Evolutionary conservation across 2,797 vertebrate species (phyloP), one percentile per base, ranked within the genome.

Genomic region (Anabacerthia variegaticeps): DNA sequence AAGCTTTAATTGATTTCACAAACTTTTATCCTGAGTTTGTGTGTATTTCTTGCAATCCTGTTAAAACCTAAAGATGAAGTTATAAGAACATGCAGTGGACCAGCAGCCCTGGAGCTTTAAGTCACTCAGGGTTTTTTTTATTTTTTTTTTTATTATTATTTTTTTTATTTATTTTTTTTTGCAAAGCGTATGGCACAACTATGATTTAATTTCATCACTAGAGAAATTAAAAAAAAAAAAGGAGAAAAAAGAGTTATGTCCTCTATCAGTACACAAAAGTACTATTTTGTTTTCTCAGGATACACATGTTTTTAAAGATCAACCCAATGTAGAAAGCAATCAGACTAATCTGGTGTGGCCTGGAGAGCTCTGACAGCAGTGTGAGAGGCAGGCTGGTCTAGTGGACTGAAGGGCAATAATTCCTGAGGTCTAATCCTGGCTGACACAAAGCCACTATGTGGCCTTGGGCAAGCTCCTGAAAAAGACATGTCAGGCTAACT

Each of bases 401-500:
- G 36, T 66, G 83, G 89, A 76, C 89, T 91, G 96, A 97, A 96
- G 93, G 74, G 63, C 71, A 93, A 23, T 66, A 68, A 3, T 88
- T 96, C 89, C 76, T 80, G 65, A 89, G 94, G 88, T 94, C 84
- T 97, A 92, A 97, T 97, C 54, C 88, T 88, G 89, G 68, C n/a
- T 96, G 94, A 95, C 96, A 92, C 30, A 61, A 80, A 96, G 68
- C 58, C 65, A 66, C 48, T 92, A 24, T 3, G 14, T 81, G 68
- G 95, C 96, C 91, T 81, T 90, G 92, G 91, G 92, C 85, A 93
- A 92, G 77, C 24, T 95, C 86, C 79, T 89, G 93, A 95, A 95
- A 97, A 97, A 97, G 95, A 96, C 48, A 77, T 48, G 62, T 94
- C 95, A 95, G 79, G 85, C 89, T 92, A 78, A 78, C 21, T 97